phyloP scores from a whole-genome alignment of 64 coral and sea anemone species.

The Cladopsammia gracilis region DNA sequence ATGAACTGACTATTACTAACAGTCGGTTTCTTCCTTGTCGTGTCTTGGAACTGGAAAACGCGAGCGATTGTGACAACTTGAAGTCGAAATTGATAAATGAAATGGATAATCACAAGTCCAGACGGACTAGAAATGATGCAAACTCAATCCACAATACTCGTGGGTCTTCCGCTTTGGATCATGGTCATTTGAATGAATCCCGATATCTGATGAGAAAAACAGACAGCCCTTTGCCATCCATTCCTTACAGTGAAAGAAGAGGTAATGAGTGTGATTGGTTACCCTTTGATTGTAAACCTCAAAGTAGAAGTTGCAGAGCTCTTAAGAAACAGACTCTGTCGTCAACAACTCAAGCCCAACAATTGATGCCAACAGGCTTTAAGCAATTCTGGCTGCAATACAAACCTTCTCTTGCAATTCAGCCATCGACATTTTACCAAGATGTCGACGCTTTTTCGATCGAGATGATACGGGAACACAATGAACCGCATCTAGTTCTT shows the following conservation, averaged over 20 bases:
- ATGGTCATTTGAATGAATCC: not conserved
- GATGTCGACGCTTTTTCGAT: constrained; percentile 69
- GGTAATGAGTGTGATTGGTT: not conserved
- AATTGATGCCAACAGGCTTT: constrained; percentile 39
- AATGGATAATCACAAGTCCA: not conserved
- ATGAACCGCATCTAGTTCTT: constrained; percentile 34
- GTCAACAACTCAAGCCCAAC: not conserved
- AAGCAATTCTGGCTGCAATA: constrained; percentile 40
- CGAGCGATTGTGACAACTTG: not conserved
- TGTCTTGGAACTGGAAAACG: too few species aligned
- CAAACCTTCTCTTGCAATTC: constrained; percentile 51
- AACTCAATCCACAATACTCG: not conserved
- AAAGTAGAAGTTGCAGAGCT: not conserved
- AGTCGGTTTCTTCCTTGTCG: too few species aligned
- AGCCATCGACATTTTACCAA: constrained; percentile 2
- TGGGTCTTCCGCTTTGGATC: not conserved
- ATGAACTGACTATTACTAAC: too few species aligned
- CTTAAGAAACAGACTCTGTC: not conserved
- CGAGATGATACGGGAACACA: constrained; percentile 57
- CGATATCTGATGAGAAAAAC: not conserved
- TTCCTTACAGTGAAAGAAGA: not conserved
- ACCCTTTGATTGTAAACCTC: too few species aligned
- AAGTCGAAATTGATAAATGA: not conserved
- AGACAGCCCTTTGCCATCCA: not conserved
- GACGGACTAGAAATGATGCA: not conserved